Evolutionary conservation across 2,113 vertebrate species (phyloP), one percentile per base, ranked within the genome.

Genomic region (Apeltes quadracus): DNA sequence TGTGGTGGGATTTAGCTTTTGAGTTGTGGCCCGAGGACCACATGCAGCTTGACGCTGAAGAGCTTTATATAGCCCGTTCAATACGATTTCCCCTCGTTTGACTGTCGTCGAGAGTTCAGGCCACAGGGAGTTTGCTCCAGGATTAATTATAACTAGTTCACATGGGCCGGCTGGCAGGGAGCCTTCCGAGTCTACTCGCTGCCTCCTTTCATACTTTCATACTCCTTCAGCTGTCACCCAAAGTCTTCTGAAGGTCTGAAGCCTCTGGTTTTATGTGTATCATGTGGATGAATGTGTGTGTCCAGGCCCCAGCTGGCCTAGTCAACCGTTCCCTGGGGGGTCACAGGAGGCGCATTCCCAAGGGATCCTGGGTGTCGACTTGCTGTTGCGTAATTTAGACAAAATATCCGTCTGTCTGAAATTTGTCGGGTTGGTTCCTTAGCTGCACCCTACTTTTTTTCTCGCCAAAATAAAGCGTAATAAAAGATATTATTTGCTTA

Each of bases 1-100:
- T 57, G 62, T 75, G 71, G 76, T 53, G 56, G 61, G 72, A 81
- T 56, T 61, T 79, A 83, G 81, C 63, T 73, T 68, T n/a, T 66
- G 48, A 73, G 76, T 61, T 75, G 61, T 61, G 23, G 75, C 32
- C 50, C 27, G 15, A 32, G 77, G 83, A 58, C 56, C 58, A 75
- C 81, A 76, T 67, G 62, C 44, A 57, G 73, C 75, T 81, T 87
- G 81, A 85, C 68, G 79, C 72, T 54, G 57, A 83, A 25, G 78
- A 72, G 79, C 83, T 91, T 89, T 83, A 87, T 90, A 78, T 88
- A 88, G 86, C 72, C 44, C 46, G 84, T 81, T 89, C 78, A 87
- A 67, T 68, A 80, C 58, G 15, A 73, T 82, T 84, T 81, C 44
- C 68, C 79, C 78, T 86, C 70, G 77, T 84, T 88, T 79, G 65